These are phyloP conservation scores for Halichondria panicea DNA, from an alignment of 37 sponge, comb jelly and placozoan genomes.

Conservation along the genomic window DNA sequence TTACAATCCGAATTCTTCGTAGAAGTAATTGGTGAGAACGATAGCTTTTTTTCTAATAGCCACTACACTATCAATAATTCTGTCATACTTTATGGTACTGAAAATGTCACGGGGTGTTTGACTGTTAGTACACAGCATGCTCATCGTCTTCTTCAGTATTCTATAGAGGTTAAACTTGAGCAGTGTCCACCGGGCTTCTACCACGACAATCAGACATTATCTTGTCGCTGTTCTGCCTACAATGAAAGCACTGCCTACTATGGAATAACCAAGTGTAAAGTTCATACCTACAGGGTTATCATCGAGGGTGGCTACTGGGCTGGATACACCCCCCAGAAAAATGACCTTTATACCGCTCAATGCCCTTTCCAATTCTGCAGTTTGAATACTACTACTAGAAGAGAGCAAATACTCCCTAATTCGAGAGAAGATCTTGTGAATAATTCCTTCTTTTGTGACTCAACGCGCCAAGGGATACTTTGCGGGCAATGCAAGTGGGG, in stretches of 20 bases:
- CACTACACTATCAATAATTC: neutral
- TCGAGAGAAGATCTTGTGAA: neutral
- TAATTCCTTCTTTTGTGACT: slow-evolving; percentile 1
- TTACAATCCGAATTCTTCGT: neutral
- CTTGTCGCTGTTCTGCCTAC: neutral
- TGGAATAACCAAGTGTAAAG: neutral
- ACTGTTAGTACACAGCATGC: neutral
- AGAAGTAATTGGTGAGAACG: neutral
- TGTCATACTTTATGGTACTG: neutral
- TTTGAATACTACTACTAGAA: neutral
- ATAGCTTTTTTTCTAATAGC: neutral
- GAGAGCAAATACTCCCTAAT: neutral
- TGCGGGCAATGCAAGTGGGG: slow-evolving; percentile 33
- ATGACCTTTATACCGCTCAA: neutral
- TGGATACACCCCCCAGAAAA: neutral
- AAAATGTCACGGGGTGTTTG: neutral
- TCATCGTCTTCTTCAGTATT: neutral
- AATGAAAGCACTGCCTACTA: neutral
- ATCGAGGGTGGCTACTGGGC: neutral
- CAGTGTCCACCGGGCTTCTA: slow-evolving; percentile 1
- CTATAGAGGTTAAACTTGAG: neutral
- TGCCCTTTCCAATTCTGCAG: neutral
- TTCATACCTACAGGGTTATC: neutral
- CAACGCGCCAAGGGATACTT: slow-evolving; percentile 15
- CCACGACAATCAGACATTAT: neutral